These are phyloP conservation scores for Apolygus lucorum DNA, from an alignment of 1,140 invertebrate species.

Conservation along the genomic window DNA sequence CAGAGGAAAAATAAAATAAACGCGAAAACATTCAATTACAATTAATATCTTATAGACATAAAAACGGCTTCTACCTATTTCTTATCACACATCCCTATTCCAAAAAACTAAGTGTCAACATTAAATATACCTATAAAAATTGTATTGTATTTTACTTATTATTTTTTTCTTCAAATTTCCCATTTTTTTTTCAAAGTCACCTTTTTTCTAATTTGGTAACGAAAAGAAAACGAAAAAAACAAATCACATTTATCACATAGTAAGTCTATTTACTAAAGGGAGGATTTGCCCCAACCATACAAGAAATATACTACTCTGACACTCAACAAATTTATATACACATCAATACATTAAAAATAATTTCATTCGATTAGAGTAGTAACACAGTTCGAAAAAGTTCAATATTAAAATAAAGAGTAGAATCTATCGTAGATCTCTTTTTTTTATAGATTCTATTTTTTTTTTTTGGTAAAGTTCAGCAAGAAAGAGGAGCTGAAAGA, in stretches of 20 bases:
- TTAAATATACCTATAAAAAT: slow-evolving; percentile 11
- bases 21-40: background rate
- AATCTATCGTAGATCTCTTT: slow-evolving; percentile 11
- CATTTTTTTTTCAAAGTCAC: background rate
- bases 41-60: background rate
- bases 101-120: slow-evolving; percentile 5
- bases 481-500: too few relatives aligned
- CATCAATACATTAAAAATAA: slow-evolving; percentile 19
- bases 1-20: background rate
- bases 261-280: slow-evolving; percentile 4
- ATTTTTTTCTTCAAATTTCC: background rate
- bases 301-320: slow-evolving; percentile 23
- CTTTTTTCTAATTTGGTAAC: background rate
- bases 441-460: slow-evolving; percentile 1
- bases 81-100: slow-evolving; percentile 5
- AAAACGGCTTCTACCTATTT: background rate
- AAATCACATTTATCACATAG: slow-evolving; percentile 12
- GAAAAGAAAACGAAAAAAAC: background rate
- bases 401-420: slow-evolving; percentile 10
- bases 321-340: slow-evolving; percentile 18
- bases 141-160: background rate
- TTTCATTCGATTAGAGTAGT: slow-evolving; percentile 14
- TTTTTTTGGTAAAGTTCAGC: too few relatives aligned
- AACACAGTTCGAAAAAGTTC: slow-evolving; percentile 15
- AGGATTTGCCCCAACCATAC: slow-evolving; percentile 11